Percentiles rank a stretch among this genome's conserved stretches.
Evolutionary conservation across 2,888 invertebrate genomes (phyloP).

Genomic region (Tupiocoris notatus): DNA sequence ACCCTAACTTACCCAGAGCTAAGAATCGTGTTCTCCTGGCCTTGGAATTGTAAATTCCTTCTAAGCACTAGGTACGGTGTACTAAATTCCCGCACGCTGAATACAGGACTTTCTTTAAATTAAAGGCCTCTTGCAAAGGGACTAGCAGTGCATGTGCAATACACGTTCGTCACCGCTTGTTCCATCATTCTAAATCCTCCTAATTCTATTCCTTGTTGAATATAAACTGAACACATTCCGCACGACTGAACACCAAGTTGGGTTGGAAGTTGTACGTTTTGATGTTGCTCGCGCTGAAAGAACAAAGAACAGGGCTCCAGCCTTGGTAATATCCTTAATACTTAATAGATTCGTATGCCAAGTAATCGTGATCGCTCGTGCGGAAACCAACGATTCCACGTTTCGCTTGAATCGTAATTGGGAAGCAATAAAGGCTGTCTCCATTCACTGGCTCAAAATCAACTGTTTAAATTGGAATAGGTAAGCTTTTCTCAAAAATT

Average conservation of each 20-base stretch:
- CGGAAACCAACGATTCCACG: constrained; percentile 12
- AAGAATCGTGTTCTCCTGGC: no score
- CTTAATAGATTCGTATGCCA: constrained; percentile 34
- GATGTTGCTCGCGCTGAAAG: constrained; percentile 33
- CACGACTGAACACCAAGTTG: constrained; percentile 26
- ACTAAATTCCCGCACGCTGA: no score
- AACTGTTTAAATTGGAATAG: no score
- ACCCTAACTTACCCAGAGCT: no score
- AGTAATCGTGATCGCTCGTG: constrained; percentile 23
- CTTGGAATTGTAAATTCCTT: no score
- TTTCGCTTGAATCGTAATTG: constrained; percentile 1
- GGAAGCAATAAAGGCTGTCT: background rate
- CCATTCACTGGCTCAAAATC: background rate
- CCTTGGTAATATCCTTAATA: constrained; percentile 10
- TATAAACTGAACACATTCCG: constrained; percentile 29
- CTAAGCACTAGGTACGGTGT: no score
- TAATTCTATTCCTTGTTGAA: background rate
- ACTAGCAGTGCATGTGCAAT: no score
- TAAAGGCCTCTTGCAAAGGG: no score
- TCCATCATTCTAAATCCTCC: background rate
- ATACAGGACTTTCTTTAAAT: no score
- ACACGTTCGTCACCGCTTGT: no score
- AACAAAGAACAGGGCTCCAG: constrained; percentile 9
- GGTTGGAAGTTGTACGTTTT: constrained; percentile 24
- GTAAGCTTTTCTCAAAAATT: no score